Base-by-base conservation (phyloP, 1,140 invertebrate genomes). In the Zophobas atratus region DNA sequence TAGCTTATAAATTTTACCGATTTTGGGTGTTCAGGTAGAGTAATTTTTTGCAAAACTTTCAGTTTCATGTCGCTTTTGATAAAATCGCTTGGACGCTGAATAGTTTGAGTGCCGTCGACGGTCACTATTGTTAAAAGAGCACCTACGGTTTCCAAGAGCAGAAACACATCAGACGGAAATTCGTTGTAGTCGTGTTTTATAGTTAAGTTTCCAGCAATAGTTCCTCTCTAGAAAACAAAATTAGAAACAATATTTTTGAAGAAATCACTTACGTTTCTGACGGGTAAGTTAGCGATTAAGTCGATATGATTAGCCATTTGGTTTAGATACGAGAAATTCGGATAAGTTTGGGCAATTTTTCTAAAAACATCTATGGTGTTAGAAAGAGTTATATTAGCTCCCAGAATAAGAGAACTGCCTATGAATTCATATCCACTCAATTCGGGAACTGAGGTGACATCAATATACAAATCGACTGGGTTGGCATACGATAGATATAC, bases 101-200 rank as follows among this genome's bases (percentile, higher is more conserved):
- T 81, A 32, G 79, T 79, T 46, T 81, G 70, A 2, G 71, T 81
- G 34, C 72, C 56, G 6, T 82, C 55, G 2, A 34, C 41, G 43
- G 20, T 20, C 20, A 20, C 20, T 20, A 94, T 90, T 48, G 90
- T 90, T 20, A 95, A 72, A 81, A 89, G 86, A 1, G 92, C 93
- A 60, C 91, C 90, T 76, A 91, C 90, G 32, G 92, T 91, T 88
- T 94, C 93, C 70, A 96, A 87, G 41, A 94, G 88, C 48, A 94
- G 83, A 85, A 94, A 96, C 32, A 96, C 81, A 87, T 96, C 94
- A 0, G 94, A 96, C 38, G 92, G 93, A 86, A 96, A 96, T 83
- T 94, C 92, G 5, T 87, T 88, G 81, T 95, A 88, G 8, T 87
- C 78, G 84, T 95, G 89, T 87, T 96, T 96, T 53, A 96, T 89